Conservation (phyloP, 2,113 vertebrate genomes). For the Antechinus stuartii region DNA sequence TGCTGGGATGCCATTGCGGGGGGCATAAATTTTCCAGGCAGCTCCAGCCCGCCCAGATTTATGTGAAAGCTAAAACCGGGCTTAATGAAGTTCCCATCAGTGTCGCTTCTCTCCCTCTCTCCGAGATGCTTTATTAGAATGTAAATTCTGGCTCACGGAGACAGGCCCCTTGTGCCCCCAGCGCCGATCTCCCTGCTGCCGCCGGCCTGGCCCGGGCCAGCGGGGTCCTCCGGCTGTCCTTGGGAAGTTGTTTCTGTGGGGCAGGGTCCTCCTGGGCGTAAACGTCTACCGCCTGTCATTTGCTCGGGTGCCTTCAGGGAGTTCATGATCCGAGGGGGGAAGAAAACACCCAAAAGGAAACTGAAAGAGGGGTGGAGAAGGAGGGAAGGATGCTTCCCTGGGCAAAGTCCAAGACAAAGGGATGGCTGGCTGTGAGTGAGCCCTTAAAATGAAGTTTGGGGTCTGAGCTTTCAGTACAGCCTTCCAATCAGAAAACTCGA, state of each 20-base stretch:
- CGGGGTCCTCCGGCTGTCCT: no score
- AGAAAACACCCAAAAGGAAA: background rate
- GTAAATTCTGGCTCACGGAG: background rate
- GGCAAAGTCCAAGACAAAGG: background rate
- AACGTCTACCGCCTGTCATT: no score
- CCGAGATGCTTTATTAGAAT: background rate
- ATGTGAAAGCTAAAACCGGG: background rate
- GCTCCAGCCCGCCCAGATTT: background rate
- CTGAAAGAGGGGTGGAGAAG: background rate
- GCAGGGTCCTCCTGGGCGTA: background rate
- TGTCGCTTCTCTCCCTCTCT: no score
- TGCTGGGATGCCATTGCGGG: background rate
- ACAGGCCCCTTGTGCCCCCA: background rate
- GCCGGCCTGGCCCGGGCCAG: background rate
- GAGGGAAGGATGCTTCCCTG: background rate
- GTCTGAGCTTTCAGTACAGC: no score
- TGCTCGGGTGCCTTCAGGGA: no score
- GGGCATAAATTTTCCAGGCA: background rate
- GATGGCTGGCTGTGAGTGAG: no score
- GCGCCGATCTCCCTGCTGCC: background rate
- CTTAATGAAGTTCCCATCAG: background rate
- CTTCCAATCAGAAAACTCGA: no score
- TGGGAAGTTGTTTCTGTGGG: background rate
- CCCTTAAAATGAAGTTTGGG: no score
- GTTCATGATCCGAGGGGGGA: background rate